Percentiles rank a stretch among this genome's conserved stretches.
Evolutionary conservation across 2,888 invertebrate genomes (phyloP).

Genomic region (Romanomermis culicivorax): DNA sequence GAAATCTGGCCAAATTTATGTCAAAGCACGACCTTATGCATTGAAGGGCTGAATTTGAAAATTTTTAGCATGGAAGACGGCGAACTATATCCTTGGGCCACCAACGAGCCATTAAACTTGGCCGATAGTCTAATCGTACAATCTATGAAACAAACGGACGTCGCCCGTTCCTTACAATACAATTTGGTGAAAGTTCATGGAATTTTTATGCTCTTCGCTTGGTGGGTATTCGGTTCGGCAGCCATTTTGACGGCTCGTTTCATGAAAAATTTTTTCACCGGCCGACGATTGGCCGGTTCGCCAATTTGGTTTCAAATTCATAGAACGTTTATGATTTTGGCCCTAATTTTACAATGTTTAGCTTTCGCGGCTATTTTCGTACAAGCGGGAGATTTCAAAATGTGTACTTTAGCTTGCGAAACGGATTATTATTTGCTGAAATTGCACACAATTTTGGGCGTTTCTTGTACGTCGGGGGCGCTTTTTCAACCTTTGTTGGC

Average conservation of each 20-base stretch:
- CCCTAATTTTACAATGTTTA: background rate
- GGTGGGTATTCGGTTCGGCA: conserved; percentile 29
- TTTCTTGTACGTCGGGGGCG: conserved; percentile 2
- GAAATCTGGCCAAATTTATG: too few species aligned
- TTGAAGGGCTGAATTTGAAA: too few species aligned
- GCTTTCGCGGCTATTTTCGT: background rate
- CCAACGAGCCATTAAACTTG: background rate
- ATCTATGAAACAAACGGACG: background rate
- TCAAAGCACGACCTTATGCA: too few species aligned
- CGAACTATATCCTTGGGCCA: background rate
- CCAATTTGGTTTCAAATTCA: conserved; percentile 3
- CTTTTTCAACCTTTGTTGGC: conserved; percentile 7
- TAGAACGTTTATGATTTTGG: background rate
- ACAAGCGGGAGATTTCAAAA: background rate
- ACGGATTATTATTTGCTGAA: background rate
- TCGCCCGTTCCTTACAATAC: background rate
- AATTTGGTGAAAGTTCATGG: background rate
- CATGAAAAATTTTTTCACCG: too few species aligned
- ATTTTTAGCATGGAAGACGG: background rate
- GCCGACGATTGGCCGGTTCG: too few species aligned
- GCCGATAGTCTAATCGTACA: background rate
- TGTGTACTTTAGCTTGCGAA: background rate
- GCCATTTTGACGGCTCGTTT: conserved; percentile 27
- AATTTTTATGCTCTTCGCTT: conserved; percentile 30
- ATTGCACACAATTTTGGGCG: background rate